phyloP scores from a whole-genome alignment of 2,797 vertebrate genomes.

The Champsocephalus gunnari region DNA sequence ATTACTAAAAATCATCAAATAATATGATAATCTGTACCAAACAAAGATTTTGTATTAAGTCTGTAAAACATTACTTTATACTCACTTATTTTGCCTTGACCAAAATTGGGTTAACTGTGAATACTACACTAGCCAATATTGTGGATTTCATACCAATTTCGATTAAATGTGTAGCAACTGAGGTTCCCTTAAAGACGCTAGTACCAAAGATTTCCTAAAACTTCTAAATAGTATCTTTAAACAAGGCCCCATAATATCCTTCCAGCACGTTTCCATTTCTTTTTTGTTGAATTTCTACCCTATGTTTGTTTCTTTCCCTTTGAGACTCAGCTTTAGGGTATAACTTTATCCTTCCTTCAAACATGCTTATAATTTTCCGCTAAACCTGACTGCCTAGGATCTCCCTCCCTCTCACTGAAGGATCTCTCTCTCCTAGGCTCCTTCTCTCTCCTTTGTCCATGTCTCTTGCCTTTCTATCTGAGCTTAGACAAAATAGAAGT shows the following conservation, averaged over 20 bases:
- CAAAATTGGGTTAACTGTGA: too few relatives aligned
- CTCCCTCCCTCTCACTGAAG: neutral
- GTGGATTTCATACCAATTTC: too few relatives aligned
- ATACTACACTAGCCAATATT: too few relatives aligned
- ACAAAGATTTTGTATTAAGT: too few relatives aligned
- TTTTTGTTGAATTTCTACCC: slow-evolving; percentile 1
- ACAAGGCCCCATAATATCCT: neutral
- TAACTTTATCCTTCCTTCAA: slow-evolving; percentile 28
- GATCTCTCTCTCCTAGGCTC: slow-evolving; percentile 17
- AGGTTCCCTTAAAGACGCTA: too few relatives aligned
- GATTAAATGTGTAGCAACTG: too few relatives aligned
- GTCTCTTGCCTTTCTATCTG: slow-evolving; percentile 26
- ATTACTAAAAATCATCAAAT: too few relatives aligned
- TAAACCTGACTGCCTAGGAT: neutral
- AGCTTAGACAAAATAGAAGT: slow-evolving; percentile 69
- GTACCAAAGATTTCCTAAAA: too few relatives aligned
- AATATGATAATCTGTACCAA: too few relatives aligned
- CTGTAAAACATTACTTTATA: too few relatives aligned
- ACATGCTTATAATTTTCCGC: slow-evolving; percentile 17
- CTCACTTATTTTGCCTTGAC: too few relatives aligned
- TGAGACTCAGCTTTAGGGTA: neutral
- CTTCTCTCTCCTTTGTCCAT: neutral
- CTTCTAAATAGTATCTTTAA: neutral
- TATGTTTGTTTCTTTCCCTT: neutral
- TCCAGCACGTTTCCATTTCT: slow-evolving; percentile 4